Base-by-base conservation (phyloP, 1,140 invertebrate genomes). In the Drosophila trapezifrons region DNA sequence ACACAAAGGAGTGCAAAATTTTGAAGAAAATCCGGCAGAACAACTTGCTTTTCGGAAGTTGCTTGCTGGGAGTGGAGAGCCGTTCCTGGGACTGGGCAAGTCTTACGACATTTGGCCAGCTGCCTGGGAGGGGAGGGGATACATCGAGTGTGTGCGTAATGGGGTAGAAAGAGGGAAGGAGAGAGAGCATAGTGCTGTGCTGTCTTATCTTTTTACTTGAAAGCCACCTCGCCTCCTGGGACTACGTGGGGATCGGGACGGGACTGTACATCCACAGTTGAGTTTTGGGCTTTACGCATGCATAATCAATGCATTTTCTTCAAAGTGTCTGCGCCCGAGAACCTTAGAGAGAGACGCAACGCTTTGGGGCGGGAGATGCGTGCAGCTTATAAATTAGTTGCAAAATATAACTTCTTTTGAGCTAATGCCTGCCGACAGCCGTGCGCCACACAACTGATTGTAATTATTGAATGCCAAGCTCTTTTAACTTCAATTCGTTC, bases 281-380 rank as follows among this genome's bases (percentile, higher is more conserved):
- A 84, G 70, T 87, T 86, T 82, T 51, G 64, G 83, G 54, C 78
- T 82, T 86, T 78, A 86, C 82, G 83, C 82, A 86, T 86, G 82
- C 82, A 86, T 86, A 86, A 87, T 86, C 83, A 86, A 86, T 87
- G 83, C 82, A 86, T 75, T 85, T 87, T 77, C 79, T 82, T 76
- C 57, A 42, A 54, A 65, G 29, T 46, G 49, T 43, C 45, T 60
- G 27, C 51, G 56, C 65, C 46, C 37, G 37, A 45, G 32, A 38
- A 52, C 22, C 6, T 38, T 8, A 38, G 73, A 54, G 54, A n/a
- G 37, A 29, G 17, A 15, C 2, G 25, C 25, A n/a, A 18, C 12
- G 20, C 12, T 37, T 20, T n/a, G 65, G 35, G 38, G 51, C 52
- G 42, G 27, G 75, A 47, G 62, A 67, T 38, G 27, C 20, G 42